Base-by-base conservation (phyloP, 2,888 invertebrate species). In the Drosophila borborema region DNA sequence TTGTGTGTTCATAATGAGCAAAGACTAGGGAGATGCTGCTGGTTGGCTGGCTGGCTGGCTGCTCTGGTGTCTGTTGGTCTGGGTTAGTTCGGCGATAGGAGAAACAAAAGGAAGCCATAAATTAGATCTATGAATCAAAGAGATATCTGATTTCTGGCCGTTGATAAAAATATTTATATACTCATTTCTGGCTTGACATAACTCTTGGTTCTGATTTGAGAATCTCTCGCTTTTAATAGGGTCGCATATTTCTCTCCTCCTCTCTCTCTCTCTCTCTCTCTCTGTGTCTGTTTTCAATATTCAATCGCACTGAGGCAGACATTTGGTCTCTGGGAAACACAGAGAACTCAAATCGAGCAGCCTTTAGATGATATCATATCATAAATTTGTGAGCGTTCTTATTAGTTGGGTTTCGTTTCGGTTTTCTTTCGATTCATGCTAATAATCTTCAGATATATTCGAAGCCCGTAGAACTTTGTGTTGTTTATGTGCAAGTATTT, bases 121-220 rank as follows among this genome's bases (percentile, higher is more conserved):
- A 91, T 92, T 90, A 91, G 85, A 85, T 91, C 92, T 91, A 91
- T 91, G 91, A 91, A 92, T 91, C 90, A 89, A 91, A 82, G 70
- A 70, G 85, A 91, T 91, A 91, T 92, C 91, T 92, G 91, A 91
- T 91, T 91, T 91, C 91, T 88, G 82, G 77, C 56, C 72, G 80
- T 74, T 86, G 92, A 91, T 92, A 91, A 92, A 92, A 89, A 91
- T 86, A 91, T 85, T 84, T 90, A 90, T 86, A 86, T 84, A 74
- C 88, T 86, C 89, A 89, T 90, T 84, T 87, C 77, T 77, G 70
- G 80, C 73, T 58, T 63, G 75, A 75, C 90, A 89, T 86, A 89
- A 90, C 77, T 90, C 81, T 72, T 66, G 51, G 31, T 46, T 71
- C 59, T 64, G 55, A 28, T 60, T 64, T 34, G 23, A 61, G 61